Base-by-base conservation (phyloP, 2,113 vertebrate species). In the Ammodytes marinus region DNA sequence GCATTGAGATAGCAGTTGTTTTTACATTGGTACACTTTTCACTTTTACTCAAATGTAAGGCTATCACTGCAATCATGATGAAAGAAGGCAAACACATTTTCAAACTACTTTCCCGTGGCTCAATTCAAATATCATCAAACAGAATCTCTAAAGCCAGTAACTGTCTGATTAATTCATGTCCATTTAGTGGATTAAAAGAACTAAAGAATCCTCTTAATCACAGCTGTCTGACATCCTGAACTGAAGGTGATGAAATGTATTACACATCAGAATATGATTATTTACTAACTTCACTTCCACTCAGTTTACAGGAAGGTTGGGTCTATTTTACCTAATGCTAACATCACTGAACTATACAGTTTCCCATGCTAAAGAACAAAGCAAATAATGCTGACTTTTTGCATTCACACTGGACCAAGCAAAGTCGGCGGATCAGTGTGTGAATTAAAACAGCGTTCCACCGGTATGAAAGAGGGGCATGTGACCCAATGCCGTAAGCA, bases 51-150 rank as follows among this genome's bases (percentile, higher is more conserved):
- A 19, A 5, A 63, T n/a, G 9, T 4, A 39, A 63, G 40, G 39
- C 3, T 12, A 57, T 49, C 64, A 40, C 4, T 11, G 17, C 37
- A 64, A 14, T 54, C 47, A 43, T 19, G 45, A 49, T 61, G 10
- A 59, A 72, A 72, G 61, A 49, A 35, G 11, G 39, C 10, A 27
- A 59, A 46, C 19, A 17, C 14, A 6, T 70, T 54, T 49, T 50
- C 49, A 15, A 50, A 50, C 17, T 27, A 27, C 27, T 27, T 27
- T 27, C 27, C 27, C 27, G 27, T 35, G 37, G 46, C 59, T 80
- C 66, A 84, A 82, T 85, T 77, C 82, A 27, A 66, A 70, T n/a
- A 43, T 47, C 55, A 86, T 91, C 80, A 88, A 88, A 92, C 64
- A 55, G 84, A 88, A 85, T 85, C 59, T 69, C 6, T 65, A 49